Evolutionary conservation across 1,140 invertebrate genomes (phyloP).

Genomic region (Cyclina sinensis): DNA sequence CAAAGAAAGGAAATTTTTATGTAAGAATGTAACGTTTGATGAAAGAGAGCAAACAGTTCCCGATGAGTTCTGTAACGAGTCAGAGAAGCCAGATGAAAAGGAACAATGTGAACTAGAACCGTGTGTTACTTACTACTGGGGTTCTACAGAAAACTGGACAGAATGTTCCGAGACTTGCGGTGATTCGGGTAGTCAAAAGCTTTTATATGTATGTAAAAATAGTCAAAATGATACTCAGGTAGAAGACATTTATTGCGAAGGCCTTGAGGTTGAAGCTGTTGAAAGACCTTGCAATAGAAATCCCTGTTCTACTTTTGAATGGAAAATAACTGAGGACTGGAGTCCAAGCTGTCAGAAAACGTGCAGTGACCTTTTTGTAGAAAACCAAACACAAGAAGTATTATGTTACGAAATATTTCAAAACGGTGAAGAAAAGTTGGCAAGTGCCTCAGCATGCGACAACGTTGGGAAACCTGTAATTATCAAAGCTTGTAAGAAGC

Average conservation of each 20-base stretch:
- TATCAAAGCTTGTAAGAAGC: neutral
- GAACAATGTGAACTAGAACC: conserved; percentile 29
- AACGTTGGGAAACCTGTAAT: neutral
- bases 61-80: conserved; percentile 3
- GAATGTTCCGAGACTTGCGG: conserved; percentile 51
- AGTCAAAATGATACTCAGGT: neutral
- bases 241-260: conserved; percentile 1
- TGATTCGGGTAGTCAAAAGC: conserved; percentile 14
- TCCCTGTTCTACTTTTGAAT: conserved; percentile 41
- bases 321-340: conserved; percentile 6
- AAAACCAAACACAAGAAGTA: neutral
- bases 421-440: neutral
- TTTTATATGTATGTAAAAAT: neutral
- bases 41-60: conserved; percentile 36
- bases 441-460: neutral
- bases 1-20: neutral
- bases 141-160: conserved; percentile 6
- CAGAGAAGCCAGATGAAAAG: neutral
- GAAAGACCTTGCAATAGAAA: conserved; percentile 38
- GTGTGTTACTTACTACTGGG: conserved; percentile 34
- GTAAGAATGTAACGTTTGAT: conserved; percentile 59
- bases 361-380: conserved; percentile 24
- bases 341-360: conserved; percentile 21
- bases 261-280: neutral
- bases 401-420: conserved; percentile 31